A percentile compares a stretch with the other conserved stretches of the same genome.
Conservation (phyloP, 2,888 invertebrate genomes). For the Hirtodrosophila duncani region DNA sequence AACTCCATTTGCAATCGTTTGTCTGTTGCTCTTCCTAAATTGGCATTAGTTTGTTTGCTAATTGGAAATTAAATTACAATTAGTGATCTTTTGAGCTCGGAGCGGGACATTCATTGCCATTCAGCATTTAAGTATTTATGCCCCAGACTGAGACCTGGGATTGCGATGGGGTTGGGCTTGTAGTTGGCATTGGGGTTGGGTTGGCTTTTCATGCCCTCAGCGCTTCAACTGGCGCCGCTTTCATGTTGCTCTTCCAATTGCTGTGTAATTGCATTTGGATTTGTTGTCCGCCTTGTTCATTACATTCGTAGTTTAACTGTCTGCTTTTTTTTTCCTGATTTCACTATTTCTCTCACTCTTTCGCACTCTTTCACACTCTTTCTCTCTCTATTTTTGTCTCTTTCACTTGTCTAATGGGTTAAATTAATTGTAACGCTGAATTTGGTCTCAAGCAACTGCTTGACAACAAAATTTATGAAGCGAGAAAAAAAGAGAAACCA, state of each 20-base stretch:
- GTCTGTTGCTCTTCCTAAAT: conserved; percentile 53
- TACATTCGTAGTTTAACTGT: conserved; percentile 22
- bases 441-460: conserved; percentile 1
- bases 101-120: conserved; percentile 59
- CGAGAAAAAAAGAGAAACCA: too few relatives aligned
- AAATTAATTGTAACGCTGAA: conserved; percentile 46
- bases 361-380: too few relatives aligned
- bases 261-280: conserved; percentile 49
- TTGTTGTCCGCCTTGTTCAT: conserved; percentile 23
- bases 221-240: too few relatives aligned
- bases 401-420: conserved; percentile 43
- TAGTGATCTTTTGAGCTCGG: conserved; percentile 75
- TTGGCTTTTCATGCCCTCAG: too few relatives aligned
- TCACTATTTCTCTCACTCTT: too few relatives aligned
- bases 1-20: conserved; percentile 47
- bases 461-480: neutral
- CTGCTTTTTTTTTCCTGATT: too few relatives aligned
- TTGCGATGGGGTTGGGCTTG: too few relatives aligned
- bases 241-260: conserved; percentile 17
- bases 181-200: too few relatives aligned
- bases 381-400: neutral
- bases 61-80: conserved; percentile 78
- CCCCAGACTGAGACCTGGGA: conserved; percentile 2
- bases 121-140: conserved; percentile 68
- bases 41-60: conserved; percentile 76